Conservation (phyloP, 92 coral and sea anemone species). For the Actinernus sp. region DNA sequence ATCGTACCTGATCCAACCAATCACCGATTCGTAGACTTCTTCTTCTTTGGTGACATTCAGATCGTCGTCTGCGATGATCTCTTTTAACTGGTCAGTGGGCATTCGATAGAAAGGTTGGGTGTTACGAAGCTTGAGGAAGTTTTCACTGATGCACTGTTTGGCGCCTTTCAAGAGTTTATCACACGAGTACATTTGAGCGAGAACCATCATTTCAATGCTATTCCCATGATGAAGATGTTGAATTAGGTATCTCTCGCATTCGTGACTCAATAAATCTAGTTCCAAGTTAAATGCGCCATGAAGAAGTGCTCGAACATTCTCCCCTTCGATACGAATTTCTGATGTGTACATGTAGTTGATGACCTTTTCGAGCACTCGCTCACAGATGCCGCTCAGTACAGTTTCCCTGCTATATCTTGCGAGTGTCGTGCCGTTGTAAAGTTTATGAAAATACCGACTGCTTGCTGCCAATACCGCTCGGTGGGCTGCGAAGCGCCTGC, state of each 20-base stretch:
- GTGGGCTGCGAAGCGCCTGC: conserved; percentile 77
- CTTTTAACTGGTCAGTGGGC: conserved; percentile 57
- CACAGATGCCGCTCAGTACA: conserved; percentile 66
- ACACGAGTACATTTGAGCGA: conserved; percentile 72
- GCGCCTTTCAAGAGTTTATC: conserved; percentile 70
- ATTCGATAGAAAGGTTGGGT: conserved; percentile 60
- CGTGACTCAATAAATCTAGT: conserved; percentile 56
- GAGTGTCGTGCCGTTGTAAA: conserved; percentile 71
- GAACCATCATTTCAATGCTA: conserved; percentile 75
- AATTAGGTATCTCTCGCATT: conserved; percentile 70
- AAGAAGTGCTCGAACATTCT: conserved; percentile 71
- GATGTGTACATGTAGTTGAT: conserved; percentile 83
- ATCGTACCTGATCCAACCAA: conserved; percentile 79
- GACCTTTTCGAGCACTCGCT: conserved; percentile 43
- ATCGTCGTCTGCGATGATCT: conserved; percentile 85
- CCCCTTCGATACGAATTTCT: conserved; percentile 53
- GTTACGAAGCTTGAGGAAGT: conserved; percentile 62
- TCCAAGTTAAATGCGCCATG: conserved; percentile 73
- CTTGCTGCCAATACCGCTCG: conserved; percentile 88
- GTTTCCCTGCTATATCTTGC: conserved; percentile 73
- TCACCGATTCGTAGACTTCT: conserved; percentile 77
- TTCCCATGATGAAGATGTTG: conserved; percentile 68
- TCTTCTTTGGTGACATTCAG: conserved; percentile 80
- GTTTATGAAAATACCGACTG: conserved; percentile 81
- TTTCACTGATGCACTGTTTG: conserved; percentile 56